Conservation (phyloP, 2,888 invertebrate genomes). For the Stenolophus ochropezus region DNA sequence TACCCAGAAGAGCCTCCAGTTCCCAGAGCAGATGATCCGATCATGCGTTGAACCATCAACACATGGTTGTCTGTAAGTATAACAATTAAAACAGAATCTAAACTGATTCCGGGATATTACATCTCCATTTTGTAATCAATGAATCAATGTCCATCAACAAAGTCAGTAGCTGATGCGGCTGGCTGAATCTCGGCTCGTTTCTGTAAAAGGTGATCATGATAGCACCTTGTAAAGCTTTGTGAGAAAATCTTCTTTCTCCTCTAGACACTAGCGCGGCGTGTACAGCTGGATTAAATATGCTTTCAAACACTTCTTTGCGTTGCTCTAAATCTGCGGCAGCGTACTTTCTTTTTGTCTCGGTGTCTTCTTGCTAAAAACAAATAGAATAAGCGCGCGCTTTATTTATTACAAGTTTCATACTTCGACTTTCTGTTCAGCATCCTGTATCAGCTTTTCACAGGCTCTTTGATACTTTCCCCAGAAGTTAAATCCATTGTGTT, state of each 20-base stretch:
- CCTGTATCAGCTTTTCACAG: conserved; percentile 82
- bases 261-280: conserved; percentile 89
- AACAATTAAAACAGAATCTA: not conserved
- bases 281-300: conserved; percentile 89
- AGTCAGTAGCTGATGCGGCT: conserved; percentile 96
- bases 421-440: conserved; percentile 80
- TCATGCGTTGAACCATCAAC: conserved; percentile 98
- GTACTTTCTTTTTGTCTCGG: conserved; percentile 79
- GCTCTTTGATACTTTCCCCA: conserved; percentile 92
- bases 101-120: conserved; percentile 76
- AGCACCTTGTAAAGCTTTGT: conserved; percentile 95
- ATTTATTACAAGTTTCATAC: conserved; percentile 69
- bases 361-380: conserved; percentile 76
- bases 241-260: conserved; percentile 92
- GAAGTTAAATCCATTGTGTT: conserved; percentile 90
- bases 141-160: conserved; percentile 99
- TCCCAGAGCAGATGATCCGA: conserved; percentile 95
- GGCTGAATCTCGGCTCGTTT: conserved; percentile 97
- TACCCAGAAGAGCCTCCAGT: conserved; percentile 99
- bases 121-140: conserved; percentile 98
- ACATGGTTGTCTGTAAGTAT: conserved; percentile 91
- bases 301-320: conserved; percentile 88
- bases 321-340: conserved; percentile 85
- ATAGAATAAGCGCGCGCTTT: too few species aligned
- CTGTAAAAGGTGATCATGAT: conserved; percentile 98